Evolutionary conservation across 2,888 invertebrate species (phyloP).

Genomic region (Sicus ferrugineus): DNA sequence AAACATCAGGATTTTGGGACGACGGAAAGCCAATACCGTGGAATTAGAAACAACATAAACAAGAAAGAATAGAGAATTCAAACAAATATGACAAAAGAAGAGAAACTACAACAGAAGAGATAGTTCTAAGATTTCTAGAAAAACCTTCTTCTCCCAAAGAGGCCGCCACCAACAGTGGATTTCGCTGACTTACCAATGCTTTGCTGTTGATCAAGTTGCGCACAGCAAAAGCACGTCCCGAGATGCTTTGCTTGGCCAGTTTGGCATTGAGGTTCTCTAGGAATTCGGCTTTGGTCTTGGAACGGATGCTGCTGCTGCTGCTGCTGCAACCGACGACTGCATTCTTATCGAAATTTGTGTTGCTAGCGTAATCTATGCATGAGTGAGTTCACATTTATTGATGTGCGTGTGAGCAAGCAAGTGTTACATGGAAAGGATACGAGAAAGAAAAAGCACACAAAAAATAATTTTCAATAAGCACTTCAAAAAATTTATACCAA

Average conservation of each 20-base stretch:
- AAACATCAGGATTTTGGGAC: background rate
- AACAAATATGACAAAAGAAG: constrained; percentile 21
- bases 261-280: constrained; percentile 84
- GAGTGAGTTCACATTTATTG: constrained; percentile 29
- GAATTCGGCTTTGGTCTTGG: constrained; percentile 70
- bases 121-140: background rate
- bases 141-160: background rate
- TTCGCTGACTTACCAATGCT: constrained; percentile 69
- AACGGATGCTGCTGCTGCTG: constrained; percentile 63
- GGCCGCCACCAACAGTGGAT: background rate
- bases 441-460: constrained; percentile 38
- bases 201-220: constrained; percentile 78
- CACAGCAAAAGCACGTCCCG: constrained; percentile 73
- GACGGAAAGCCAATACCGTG: constrained; percentile 29
- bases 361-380: constrained; percentile 59
- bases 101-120: constrained; percentile 22
- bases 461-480: constrained; percentile 32
- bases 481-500: background rate
- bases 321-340: constrained; percentile 49
- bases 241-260: constrained; percentile 71
- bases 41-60: constrained; percentile 18
- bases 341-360: constrained; percentile 63
- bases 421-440: constrained; percentile 24
- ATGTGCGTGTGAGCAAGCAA: background rate
- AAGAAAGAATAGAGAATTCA: background rate